Percentiles rank a stretch among this genome's conserved stretches.
phyloP scores from a whole-genome alignment of 2,888 invertebrate species.

The Baccha elongata region DNA sequence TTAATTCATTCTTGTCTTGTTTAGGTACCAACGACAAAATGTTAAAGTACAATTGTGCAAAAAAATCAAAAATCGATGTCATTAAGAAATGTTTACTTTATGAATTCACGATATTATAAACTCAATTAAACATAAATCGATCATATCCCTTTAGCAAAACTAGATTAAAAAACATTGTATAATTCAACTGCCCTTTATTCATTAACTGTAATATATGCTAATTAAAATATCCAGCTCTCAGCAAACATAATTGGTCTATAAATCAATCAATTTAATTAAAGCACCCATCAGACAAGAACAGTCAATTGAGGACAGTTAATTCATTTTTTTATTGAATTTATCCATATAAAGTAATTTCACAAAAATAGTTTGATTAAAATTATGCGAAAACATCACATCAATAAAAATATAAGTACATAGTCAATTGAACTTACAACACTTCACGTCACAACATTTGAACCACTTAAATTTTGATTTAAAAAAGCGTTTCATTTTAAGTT shows the following conservation, averaged over 20 bases:
- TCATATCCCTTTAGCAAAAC: too few species aligned
- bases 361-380: neutral
- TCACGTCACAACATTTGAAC: slow-evolving; percentile 57
- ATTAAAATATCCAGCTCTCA: too few species aligned
- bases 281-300: neutral
- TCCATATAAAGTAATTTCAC: neutral
- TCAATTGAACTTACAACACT: slow-evolving; percentile 57
- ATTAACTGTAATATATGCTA: too few species aligned
- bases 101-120: too few species aligned
- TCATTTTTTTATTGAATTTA: neutral
- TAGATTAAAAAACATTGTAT: too few species aligned
- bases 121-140: too few species aligned
- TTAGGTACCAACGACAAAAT: too few species aligned
- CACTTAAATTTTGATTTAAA: slow-evolving; percentile 66
- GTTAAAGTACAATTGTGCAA: too few species aligned
- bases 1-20: too few species aligned
- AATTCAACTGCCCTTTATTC: too few species aligned
- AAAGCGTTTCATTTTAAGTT: slow-evolving; percentile 53
- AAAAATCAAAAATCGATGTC: too few species aligned
- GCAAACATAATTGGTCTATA: neutral
- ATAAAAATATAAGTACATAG: neutral
- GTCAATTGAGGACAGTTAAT: neutral
- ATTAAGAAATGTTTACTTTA: too few species aligned
- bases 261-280: neutral
- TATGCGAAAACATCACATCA: neutral